Base-by-base conservation (phyloP, 2,113 vertebrate species). In the Montifringilla adamsi region DNA sequence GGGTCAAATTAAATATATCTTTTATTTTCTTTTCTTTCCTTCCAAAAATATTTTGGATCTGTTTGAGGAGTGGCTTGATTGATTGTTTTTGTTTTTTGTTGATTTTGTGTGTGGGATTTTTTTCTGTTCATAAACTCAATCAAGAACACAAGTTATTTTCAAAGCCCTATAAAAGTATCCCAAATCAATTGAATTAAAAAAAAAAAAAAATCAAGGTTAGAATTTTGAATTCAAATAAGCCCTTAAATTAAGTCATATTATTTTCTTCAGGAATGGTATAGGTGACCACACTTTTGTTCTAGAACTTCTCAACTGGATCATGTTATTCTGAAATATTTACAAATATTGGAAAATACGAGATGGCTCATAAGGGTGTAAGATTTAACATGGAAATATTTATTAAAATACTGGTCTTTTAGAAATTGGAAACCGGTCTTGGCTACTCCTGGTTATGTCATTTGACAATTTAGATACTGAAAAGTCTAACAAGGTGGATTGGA, bases 151-250 rank as follows among this genome's bases (percentile, higher is more conserved):
- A 77, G 47, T 58, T 4, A 56, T 49, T 83, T 75, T 90, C 24
- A 52, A 21, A 69, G n/a, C 5, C 18, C 20, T 44, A 47, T 20
- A 44, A 84, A 69, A 5, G 30, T 11, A 81, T 27, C 8, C 20
- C 0, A 1, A 47, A 69, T 23, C 15, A 55, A 18, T 18, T 35
- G 5, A n/a, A 80, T 2, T 2, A 1, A 11, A 27, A 43, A 27
- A n/a, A 73, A 27, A 15, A 26, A 24, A 43, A 41, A 28, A 7
- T 14, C 24, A 76, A 6, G 13, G 5, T 53, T 53, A 63, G 3
- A 66, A 66, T 2, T 50, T 46, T 55, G 74, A 73, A 35, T 59
- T 27, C 56, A 84, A 87, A 87, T 43, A 47, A 75, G 33, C 6
- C 2, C 10, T 68, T 64, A 55, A 35, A 63, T 5, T 4, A 49